These are phyloP conservation scores for Stenopsyche tienmushanensis DNA, from an alignment of 1,140 invertebrate genomes.

Conservation along the genomic window DNA sequence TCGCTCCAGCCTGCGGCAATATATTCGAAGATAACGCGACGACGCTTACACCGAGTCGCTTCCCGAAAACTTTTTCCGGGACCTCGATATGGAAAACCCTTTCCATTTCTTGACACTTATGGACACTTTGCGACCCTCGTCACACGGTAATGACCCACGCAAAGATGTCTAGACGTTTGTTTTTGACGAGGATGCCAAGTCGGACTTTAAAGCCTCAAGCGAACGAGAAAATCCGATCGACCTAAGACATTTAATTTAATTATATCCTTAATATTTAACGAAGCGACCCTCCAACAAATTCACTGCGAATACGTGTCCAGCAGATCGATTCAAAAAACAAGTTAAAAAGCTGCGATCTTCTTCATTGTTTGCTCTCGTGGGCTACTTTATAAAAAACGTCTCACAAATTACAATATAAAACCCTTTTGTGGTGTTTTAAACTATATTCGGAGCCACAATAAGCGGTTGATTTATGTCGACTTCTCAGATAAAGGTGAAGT, in stretches of 20 bases:
- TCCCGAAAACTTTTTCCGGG: not conserved
- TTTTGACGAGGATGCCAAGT: conserved; percentile 16
- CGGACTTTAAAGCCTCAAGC: too few species aligned
- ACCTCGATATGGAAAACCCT: conserved; percentile 12
- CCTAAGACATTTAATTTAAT: not conserved
- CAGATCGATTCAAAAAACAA: conserved; percentile 5
- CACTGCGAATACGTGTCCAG: not conserved
- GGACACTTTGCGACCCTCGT: conserved; percentile 23
- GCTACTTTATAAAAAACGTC: not conserved
- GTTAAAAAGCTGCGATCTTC: not conserved
- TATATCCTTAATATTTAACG: not conserved
- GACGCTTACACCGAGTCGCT: not conserved
- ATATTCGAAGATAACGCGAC: not conserved
- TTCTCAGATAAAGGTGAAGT: conserved; percentile 18
- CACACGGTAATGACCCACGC: not conserved
- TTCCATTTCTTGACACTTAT: conserved; percentile 11
- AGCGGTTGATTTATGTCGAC: conserved; percentile 16
- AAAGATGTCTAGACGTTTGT: conserved; percentile 4
- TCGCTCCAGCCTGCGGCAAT: not conserved
- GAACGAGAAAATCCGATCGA: conserved; percentile 5
- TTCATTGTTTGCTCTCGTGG: not conserved
- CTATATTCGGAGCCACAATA: not conserved
- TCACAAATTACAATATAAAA: not conserved
- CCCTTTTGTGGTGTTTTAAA: conserved; percentile 8
- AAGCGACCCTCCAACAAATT: not conserved